Evolutionary conservation across 2,888 invertebrate species (phyloP), one percentile per base, ranked within the genome.

Genomic region (Actias luna): DNA sequence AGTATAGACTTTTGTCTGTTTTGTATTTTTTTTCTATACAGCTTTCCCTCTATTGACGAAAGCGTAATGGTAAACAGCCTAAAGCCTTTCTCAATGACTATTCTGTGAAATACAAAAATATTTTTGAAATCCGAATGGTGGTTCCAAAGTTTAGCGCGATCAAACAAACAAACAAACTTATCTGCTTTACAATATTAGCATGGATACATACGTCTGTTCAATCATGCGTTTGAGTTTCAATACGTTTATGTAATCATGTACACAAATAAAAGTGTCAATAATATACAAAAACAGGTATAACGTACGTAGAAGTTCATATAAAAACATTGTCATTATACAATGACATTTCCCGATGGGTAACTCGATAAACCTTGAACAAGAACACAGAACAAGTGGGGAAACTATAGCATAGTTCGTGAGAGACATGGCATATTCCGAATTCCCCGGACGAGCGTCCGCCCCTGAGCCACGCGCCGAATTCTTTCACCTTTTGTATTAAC

Each of bases 401-500:
- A 61, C 36, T n/a, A 27, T 31, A 35, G 36, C 52, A 33, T 33
- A 61, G 60, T 36, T 36, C 10, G n/a, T n/a, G n/a, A 12, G 60
- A 33, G 35, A 52, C 35, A 36, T 25, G 35, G 27, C 25, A 61
- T 61, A 61, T 55, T 61, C 60, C 18, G 52, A 52, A 61, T 52
- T 60, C 52, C 46, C 59, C 29, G 42, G 42, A 39, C 39, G 29
- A 50, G 46, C 42, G 39, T 8, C 52, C 52, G 14, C 27, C 52
- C 52, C 29, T 8, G 52, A 29, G 55, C 55, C 29, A 55, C 55
- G 29, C 29, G n/a, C 29, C n/a, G 55, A 29, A 55, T 59, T 59
- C 59, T 59, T 59, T 59, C 39, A 59, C 55, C 68, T 72, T 71
- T 75, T 73, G 69, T 72, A 65, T 65, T 69, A 71, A 71, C 70